Evolutionary conservation across 2,888 invertebrate species (phyloP).

Genomic region (Melinaea menophilus): DNA sequence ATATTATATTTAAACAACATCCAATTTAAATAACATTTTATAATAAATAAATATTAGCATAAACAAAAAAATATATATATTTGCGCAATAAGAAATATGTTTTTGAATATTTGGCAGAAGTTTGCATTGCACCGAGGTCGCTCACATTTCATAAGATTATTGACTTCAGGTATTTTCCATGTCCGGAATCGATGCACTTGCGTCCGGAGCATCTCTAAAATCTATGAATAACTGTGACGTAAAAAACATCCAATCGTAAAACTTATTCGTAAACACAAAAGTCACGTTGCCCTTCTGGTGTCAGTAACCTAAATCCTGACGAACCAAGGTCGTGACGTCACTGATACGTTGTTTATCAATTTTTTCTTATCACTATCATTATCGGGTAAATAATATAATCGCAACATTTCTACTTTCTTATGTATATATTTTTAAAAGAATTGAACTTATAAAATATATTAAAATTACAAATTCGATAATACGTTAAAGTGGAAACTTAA

Average conservation of each 20-base stretch:
- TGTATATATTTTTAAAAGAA: background rate
- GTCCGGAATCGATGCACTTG: slow-evolving; percentile 21
- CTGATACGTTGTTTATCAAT: slow-evolving; percentile 37
- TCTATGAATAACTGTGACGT: slow-evolving; percentile 20
- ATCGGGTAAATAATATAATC: slow-evolving; percentile 24
- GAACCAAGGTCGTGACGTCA: slow-evolving; percentile 43
- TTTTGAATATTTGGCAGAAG: slow-evolving; percentile 6
- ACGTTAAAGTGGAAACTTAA: too few relatives aligned
- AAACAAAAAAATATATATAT: background rate
- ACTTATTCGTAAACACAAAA: slow-evolving; percentile 22
- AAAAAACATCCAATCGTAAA: slow-evolving; percentile 20
- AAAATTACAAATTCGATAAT: too few relatives aligned
- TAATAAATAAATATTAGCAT: background rate
- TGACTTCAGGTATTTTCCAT: slow-evolving; percentile 3
- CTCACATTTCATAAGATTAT: slow-evolving; percentile 7
- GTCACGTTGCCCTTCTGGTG: slow-evolving; percentile 29
- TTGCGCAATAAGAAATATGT: background rate
- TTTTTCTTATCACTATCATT: slow-evolving; percentile 29
- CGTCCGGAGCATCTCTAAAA: slow-evolving; percentile 16
- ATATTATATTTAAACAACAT: too few relatives aligned
- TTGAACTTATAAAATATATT: background rate
- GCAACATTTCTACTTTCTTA: slow-evolving; percentile 17
- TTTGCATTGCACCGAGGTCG: slow-evolving; percentile 5
- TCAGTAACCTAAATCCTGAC: slow-evolving; percentile 36
- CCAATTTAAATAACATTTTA: background rate